Base-by-base conservation (phyloP, 2,113 vertebrate species). In the Silurus meridionalis region DNA sequence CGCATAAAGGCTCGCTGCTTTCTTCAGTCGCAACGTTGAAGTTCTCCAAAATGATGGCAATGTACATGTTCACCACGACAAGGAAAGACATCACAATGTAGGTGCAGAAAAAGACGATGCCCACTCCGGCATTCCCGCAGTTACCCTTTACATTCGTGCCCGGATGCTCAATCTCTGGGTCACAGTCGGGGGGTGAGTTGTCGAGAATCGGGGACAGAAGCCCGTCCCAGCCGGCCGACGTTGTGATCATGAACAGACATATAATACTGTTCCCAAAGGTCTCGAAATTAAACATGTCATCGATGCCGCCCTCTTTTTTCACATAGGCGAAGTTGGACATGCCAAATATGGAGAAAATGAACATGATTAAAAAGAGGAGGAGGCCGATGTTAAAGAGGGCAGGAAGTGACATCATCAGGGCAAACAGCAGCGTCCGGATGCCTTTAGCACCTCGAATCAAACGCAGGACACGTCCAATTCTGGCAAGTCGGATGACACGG, bases 261-360 rank as follows among this genome's bases (percentile, higher is more conserved):
- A 99, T 98, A 64, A 99, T 97, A 89, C 98, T 99, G 93, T 98
- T 99, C 57, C 97, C 97, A 0, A 99, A 99, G 1, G 95, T 98
- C 92, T 99, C 97, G 0, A 99, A 99, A 90, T 99, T 99, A 91
- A 98, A 99, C 87, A 98, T 97, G 91, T 99, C 98, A 0, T 99
- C 95, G 0, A 99, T 96, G 82, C 97, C 97, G 0, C 86, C 93
- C 80, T 96, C 97, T 83, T 97, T 97, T 91, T 96, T 98, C 52
- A 99, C 98, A 0, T 98, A 99, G 48, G 95, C 98, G 0, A 99
- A 99, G 93, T 99, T 99, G 60, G 97, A 97, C 98, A 99, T 99
- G 50, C 97, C 98, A 0, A 99, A 99, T 91, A 99, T 98, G 83
- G 97, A 97, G 92, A 97, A 99, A 84, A 98, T 99, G 83, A 99